These are phyloP conservation scores for Chamaea fasciata DNA, from an alignment of 2,113 vertebrate species.

Conservation along the genomic window DNA sequence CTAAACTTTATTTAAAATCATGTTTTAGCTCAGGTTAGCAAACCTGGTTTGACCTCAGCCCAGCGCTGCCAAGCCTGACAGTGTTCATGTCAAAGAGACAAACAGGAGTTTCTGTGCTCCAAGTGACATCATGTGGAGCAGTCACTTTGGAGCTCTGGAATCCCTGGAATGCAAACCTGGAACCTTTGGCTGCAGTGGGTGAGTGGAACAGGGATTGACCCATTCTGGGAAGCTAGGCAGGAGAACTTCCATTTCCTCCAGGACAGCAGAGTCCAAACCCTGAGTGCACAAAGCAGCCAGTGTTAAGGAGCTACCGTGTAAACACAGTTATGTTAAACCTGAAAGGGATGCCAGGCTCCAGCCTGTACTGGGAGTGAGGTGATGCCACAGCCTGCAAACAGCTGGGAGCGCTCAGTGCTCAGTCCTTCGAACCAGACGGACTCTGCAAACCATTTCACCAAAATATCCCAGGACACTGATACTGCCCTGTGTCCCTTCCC, in stretches of 20 bases:
- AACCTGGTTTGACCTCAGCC: not conserved
- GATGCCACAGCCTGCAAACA: not conserved
- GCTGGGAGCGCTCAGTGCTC: not conserved
- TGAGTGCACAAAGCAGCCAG: not conserved
- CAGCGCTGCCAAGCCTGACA: not conserved
- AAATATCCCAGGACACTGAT: too few relatives aligned
- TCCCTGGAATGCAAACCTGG: constrained; percentile 46
- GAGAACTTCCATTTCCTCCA: not conserved
- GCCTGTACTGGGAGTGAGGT: not conserved
- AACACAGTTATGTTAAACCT: not conserved
- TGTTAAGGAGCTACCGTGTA: not conserved
- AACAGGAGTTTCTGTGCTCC: not conserved
- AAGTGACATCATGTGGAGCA: not conserved
- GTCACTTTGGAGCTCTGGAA: not conserved
- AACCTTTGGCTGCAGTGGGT: not conserved
- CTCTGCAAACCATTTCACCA: not conserved
- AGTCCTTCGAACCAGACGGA: not conserved
- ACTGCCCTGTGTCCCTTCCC: not conserved
- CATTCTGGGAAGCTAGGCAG: not conserved
- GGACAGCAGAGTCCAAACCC: not conserved
- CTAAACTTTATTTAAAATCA: not conserved
- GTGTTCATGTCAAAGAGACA: not conserved
- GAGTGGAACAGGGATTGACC: not conserved
- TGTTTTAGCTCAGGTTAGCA: not conserved
- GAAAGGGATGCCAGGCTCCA: not conserved